These are phyloP conservation scores for Halichondria panicea DNA, from an alignment of 37 sponge, comb jelly and placozoan species.

Conservation along the genomic window DNA sequence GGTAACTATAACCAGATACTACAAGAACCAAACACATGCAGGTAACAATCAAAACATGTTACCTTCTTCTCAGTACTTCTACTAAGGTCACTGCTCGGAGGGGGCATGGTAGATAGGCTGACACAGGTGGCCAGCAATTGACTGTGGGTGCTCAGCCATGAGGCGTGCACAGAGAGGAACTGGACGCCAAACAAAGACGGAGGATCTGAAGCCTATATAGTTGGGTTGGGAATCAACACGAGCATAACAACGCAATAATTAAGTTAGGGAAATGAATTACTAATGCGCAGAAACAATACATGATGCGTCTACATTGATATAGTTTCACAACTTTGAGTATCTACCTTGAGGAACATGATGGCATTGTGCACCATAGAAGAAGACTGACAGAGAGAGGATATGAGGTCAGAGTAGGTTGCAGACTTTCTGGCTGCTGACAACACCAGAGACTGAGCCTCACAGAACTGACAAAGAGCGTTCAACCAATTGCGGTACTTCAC, in stretches of 20 bases:
- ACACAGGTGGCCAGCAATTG: slow-evolving; percentile 65
- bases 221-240: background rate
- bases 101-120: slow-evolving; percentile 17
- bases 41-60: background rate
- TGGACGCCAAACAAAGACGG: slow-evolving; percentile 34
- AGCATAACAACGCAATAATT: background rate
- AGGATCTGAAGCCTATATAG: slow-evolving; percentile 33
- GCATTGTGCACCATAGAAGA: slow-evolving; percentile 45
- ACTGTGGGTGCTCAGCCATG: slow-evolving; percentile 27
- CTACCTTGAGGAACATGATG: slow-evolving; percentile 46
- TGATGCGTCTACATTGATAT: background rate
- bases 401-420: slow-evolving; percentile 9
- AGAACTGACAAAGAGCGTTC: slow-evolving; percentile 47
- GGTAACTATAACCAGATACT: background rate
- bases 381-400: slow-evolving; percentile 30
- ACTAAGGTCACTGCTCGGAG: slow-evolving; percentile 10
- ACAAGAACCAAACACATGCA: slow-evolving; percentile 6
- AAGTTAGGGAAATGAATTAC: background rate
- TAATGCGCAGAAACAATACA: background rate
- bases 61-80: slow-evolving; percentile 38
- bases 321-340: background rate
- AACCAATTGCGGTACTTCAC: slow-evolving; percentile 51
- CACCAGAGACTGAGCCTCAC: slow-evolving; percentile 40
- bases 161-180: slow-evolving; percentile 18
- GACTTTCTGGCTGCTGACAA: slow-evolving; percentile 8